Conservation (phyloP, 1,140 invertebrate species). For the Arctopsyche grandis region DNA sequence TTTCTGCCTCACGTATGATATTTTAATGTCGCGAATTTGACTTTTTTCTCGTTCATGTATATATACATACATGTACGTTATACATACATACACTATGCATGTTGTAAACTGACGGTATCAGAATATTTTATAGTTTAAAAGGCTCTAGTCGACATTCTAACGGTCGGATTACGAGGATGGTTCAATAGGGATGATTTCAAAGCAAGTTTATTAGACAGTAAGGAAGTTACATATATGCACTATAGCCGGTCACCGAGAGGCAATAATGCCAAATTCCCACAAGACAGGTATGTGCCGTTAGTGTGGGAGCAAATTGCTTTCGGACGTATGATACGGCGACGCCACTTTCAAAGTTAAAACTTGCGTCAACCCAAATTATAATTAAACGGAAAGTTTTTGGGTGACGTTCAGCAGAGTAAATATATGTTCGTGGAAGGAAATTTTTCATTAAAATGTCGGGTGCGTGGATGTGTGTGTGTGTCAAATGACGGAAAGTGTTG, state of each 20-base stretch:
- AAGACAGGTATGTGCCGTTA: not conserved
- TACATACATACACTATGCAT: no score
- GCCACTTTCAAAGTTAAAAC: not conserved
- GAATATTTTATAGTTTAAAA: no score
- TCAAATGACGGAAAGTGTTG: constrained; percentile 7
- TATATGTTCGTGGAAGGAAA: not conserved
- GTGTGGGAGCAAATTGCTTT: not conserved
- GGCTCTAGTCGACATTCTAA: no score
- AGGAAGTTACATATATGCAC: not conserved
- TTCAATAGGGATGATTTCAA: no score
- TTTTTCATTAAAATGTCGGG: constrained; percentile 3
- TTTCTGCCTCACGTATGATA: no score
- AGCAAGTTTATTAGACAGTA: not conserved
- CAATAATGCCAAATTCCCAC: not conserved
- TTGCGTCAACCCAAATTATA: not conserved
- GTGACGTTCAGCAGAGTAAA: not conserved
- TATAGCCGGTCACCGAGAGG: not conserved
- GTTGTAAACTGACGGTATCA: no score
- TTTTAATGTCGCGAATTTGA: no score
- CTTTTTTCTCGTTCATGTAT: no score
- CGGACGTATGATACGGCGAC: not conserved
- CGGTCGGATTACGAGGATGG: no score
- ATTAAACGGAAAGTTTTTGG: not conserved
- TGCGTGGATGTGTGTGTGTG: not conserved
- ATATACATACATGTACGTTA: no score